Base-by-base conservation (phyloP, 2,113 vertebrate species). In the Osmerus eperlanus region DNA sequence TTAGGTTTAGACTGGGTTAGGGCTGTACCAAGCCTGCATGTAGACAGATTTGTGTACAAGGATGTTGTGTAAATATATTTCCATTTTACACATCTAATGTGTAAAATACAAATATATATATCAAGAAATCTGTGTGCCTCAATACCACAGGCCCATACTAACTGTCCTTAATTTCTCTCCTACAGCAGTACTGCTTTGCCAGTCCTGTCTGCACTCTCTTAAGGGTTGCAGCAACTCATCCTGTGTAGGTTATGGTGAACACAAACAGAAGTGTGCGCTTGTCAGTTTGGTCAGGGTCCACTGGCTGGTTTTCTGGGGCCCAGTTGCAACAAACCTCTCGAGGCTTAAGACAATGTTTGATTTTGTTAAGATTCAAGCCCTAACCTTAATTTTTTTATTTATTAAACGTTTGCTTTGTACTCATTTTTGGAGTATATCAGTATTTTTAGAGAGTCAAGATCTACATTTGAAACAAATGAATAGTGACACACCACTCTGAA, bases 91-190 rank as follows among this genome's bases (percentile, higher is more conserved):
- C 93, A 91, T 85, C 83, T 64, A 4, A 47, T 93, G 92, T 93
- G 94, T 96, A 94, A 95, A 97, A 96, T 96, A 96, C 94, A 97
- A 94, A 96, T 91, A 92, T 92, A 92, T 92, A 89, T 90, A 77
- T 89, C 87, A 64, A 89, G 95, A 95, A 96, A 96, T 88, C 82
- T 92, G 88, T 94, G 90, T 94, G 86, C 91, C 83, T 94, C 95
- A 93, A 97, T 98, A 96, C 91, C 95, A 97, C 95, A 95, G 96
- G 96, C 96, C 95, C 96, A 96, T 99, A 99, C 97, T 99, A 99
- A 99, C 97, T 99, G 96, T 99, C 96, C 96, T 98, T 98, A 99
- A 99, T 99, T 99, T 99, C 96, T 99, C 96, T 99, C 96, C 97
- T 99, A 98, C 97, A 99, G 97, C 97, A 99, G 97, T 99, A 98